Evolutionary conservation across 2,888 invertebrate species (phyloP).

Genomic region (Venusia cambrica): DNA sequence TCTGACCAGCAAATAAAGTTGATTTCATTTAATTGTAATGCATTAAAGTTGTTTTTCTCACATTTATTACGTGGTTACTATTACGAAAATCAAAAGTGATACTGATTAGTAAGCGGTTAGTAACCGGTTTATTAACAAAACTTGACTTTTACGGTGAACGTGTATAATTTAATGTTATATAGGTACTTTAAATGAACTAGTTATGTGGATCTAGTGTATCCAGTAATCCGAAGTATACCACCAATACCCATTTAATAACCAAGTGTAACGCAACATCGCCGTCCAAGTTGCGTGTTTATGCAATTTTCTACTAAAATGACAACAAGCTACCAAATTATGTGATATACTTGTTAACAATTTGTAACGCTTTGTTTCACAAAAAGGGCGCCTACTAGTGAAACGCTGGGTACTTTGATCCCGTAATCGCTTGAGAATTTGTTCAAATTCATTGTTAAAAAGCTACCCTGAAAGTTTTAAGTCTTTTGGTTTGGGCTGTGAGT

Average conservation of each 20-base stretch:
- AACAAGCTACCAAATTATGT: conserved; percentile 52
- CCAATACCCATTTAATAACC: conserved; percentile 34
- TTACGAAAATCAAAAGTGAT: conserved; percentile 25
- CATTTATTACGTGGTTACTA: conserved; percentile 18
- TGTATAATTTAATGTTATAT: conserved; percentile 37
- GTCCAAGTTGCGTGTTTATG: conserved; percentile 60
- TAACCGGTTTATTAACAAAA: conserved; percentile 44
- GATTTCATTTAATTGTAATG: too few relatives aligned
- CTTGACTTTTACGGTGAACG: conserved; percentile 47
- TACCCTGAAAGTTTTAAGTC: too few relatives aligned
- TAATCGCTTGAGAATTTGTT: too few relatives aligned
- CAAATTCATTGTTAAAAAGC: too few relatives aligned
- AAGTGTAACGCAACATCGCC: conserved; percentile 53
- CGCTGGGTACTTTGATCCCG: too few relatives aligned
- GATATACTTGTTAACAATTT: conserved; percentile 48
- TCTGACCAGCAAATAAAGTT: too few relatives aligned
- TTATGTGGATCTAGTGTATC: conserved; percentile 48
- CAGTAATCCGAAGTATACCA: conserved; percentile 49
- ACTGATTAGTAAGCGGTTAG: conserved; percentile 35
- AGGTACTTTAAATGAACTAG: conserved; percentile 51
- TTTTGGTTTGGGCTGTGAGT: too few relatives aligned
- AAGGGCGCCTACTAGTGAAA: conserved; percentile 54
- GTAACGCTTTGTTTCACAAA: conserved; percentile 67
- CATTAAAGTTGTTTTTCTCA: conserved; percentile 27
- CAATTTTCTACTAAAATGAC: conserved; percentile 59